phyloP scores from a whole-genome alignment of 2,797 vertebrate genomes.

The Sphenopsis melanotis region DNA sequence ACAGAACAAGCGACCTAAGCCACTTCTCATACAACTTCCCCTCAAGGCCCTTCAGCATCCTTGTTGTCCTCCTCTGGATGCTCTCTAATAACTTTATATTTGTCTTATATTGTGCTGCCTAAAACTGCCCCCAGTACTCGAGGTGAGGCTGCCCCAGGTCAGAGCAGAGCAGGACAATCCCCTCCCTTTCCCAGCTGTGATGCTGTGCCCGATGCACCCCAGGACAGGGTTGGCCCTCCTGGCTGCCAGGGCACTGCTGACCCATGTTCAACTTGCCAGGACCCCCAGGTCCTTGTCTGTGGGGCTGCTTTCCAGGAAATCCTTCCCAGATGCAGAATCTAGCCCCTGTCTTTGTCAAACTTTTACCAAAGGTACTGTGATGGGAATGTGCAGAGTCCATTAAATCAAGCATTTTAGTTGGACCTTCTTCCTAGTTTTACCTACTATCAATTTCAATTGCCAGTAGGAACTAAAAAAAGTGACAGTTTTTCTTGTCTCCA shows the following conservation, averaged over 20 bases:
- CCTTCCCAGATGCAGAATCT: not conserved
- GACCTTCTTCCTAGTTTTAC: not conserved
- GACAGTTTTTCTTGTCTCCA: not conserved
- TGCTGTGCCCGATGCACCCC: not conserved
- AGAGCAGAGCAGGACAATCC: not conserved
- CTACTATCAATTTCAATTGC: not conserved
- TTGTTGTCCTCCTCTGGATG: rapidly evolving
- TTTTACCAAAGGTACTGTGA: not conserved
- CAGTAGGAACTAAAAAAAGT: not conserved
- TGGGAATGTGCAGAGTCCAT: not conserved
- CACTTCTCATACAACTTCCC: rapidly evolving
- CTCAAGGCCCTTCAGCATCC: not conserved
- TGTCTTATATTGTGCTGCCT: rapidly evolving
- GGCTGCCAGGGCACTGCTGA: not conserved
- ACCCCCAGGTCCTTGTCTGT: rapidly evolving
- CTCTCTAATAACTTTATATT: rapidly evolving
- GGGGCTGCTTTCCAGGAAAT: not conserved
- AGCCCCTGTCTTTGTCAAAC: not conserved
- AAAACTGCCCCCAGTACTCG: rapidly evolving
- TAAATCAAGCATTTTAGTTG: not conserved
- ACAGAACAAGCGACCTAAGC: not conserved
- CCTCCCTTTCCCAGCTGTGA: rapidly evolving
- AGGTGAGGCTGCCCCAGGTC: not conserved
- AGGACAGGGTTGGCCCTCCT: rapidly evolving
- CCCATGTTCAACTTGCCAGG: too few relatives aligned